phyloP scores from a whole-genome alignment of 2,888 invertebrate species.

The Archaeoteleia sp. region DNA sequence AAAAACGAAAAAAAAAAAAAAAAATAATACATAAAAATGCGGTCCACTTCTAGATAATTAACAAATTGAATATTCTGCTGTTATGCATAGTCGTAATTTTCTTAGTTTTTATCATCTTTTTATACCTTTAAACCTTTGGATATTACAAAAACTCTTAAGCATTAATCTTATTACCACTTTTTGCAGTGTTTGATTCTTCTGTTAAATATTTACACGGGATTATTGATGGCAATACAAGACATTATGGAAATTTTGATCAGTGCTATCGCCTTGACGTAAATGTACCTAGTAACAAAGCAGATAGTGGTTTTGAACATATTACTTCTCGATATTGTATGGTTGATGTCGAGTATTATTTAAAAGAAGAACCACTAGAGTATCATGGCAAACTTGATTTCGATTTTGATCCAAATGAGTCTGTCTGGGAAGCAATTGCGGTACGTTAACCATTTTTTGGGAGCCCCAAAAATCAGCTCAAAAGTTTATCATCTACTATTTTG shows the following conservation, averaged over 20 bases:
- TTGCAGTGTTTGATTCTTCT: constrained; percentile 64
- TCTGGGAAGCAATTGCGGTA: constrained; percentile 63
- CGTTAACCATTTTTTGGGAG: no score
- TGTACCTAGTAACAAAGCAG: constrained; percentile 17
- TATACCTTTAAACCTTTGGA: no score
- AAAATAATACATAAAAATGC: no score
- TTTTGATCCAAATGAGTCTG: constrained; percentile 61
- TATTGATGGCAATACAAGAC: constrained; percentile 60
- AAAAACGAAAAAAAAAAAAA: no score
- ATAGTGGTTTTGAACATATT: constrained; percentile 41
- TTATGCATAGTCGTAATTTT: no score
- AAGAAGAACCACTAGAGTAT: constrained; percentile 19
- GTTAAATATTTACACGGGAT: constrained; percentile 62
- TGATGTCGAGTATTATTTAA: constrained; percentile 57
- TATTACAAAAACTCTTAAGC: no score
- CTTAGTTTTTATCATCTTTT: no score
- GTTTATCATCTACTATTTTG: no score
- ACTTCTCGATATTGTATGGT: constrained; percentile 61
- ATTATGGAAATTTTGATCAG: constrained; percentile 64
- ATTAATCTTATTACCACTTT: no score
- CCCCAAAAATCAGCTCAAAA: no score
- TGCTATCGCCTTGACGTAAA: constrained; percentile 58
- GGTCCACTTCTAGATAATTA: no score
- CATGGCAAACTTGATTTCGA: constrained; percentile 51
- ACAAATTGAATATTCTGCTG: no score